Evolutionary conservation across 1,140 invertebrate species (phyloP).

Genomic region (Steinernema feltiae): DNA sequence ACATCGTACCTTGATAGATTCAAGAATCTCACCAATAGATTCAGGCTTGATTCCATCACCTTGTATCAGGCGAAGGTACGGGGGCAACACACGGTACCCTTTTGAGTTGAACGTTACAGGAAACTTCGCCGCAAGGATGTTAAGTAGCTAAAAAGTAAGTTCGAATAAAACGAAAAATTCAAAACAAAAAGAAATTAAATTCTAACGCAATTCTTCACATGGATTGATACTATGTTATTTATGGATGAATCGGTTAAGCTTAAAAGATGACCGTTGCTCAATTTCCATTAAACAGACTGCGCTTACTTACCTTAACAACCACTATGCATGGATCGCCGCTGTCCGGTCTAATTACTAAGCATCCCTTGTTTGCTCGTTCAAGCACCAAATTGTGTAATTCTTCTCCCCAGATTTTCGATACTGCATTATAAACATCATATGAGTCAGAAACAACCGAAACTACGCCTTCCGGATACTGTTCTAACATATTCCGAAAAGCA

Average conservation of each 20-base stretch:
- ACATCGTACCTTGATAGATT: slow-evolving; percentile 50
- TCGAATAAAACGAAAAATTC: no score
- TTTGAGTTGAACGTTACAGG: slow-evolving; percentile 59
- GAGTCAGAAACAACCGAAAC: slow-evolving; percentile 62
- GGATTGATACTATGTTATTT: no score
- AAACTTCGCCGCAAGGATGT: slow-evolving; percentile 60
- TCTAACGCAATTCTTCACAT: no score
- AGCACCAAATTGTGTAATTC: slow-evolving; percentile 59
- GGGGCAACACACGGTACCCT: slow-evolving; percentile 61
- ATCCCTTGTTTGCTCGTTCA: slow-evolving; percentile 45
- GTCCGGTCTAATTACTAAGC: slow-evolving; percentile 61
- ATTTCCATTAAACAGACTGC: no score
- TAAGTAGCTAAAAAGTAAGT: slow-evolving; percentile 59
- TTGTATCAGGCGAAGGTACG: slow-evolving; percentile 61
- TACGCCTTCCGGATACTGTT: slow-evolving; percentile 58
- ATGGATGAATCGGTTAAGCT: no score
- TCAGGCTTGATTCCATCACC: slow-evolving; percentile 62
- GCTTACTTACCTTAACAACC: slow-evolving; percentile 58
- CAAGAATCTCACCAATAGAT: slow-evolving; percentile 50
- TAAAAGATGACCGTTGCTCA: no score
- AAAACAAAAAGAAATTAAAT: no score
- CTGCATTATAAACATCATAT: slow-evolving; percentile 62
- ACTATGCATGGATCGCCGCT: slow-evolving; percentile 61
- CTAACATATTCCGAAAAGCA: slow-evolving; percentile 61
- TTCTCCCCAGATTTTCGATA: slow-evolving; percentile 60